Evolutionary conservation across 2,797 vertebrate species (phyloP), one percentile per base, ranked within the genome.

Genomic region (Platyrinchus mystaceus): DNA sequence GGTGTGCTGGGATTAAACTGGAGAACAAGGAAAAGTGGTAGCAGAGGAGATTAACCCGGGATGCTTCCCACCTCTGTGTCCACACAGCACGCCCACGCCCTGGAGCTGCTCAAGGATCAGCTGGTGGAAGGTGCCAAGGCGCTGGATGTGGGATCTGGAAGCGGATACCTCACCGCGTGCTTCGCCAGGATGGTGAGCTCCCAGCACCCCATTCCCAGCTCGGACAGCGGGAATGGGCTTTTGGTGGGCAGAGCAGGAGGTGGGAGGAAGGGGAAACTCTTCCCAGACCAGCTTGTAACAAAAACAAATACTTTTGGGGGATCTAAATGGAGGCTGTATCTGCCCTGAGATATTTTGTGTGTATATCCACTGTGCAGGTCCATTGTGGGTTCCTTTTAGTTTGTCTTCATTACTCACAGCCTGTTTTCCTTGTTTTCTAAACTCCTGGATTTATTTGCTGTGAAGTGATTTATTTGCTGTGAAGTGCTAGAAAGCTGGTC

Each of bases 71-170:
- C 18, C 20, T 26, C 18, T 20, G 9, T 78, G 60, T 94, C 56
- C 30, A 75, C 83, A 41, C 94, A 99, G 99, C 99, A 99, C 16
- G 99, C 99, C 85, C 98, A 99, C 14, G 98, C 98, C 1, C 96
- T 99, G 96, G 99, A 99, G 89, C 87, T 99, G 86, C 95, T 99
- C 47, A 98, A 98, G 96, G 98, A 99, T 74, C 98, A 98, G 94
- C 98, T 99, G 53, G 97, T 95, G 58, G 98, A 99, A 95, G 99
- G 99, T 18, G 98, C 98, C 1, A 98, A 98, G 2, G 99, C 98
- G 0, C 92, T 99, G 96, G 99, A 99, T 92, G 98, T 99, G 41
- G 99, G 99, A 7, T 99, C 99, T 64, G 99, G 99, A 53, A 99
- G 99, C 13, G 99, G 99, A 47, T 99, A 99, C 90, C 98, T 99